Evolutionary conservation across 2,888 invertebrate species (phyloP).

Genomic region (Melanostoma scalare): DNA sequence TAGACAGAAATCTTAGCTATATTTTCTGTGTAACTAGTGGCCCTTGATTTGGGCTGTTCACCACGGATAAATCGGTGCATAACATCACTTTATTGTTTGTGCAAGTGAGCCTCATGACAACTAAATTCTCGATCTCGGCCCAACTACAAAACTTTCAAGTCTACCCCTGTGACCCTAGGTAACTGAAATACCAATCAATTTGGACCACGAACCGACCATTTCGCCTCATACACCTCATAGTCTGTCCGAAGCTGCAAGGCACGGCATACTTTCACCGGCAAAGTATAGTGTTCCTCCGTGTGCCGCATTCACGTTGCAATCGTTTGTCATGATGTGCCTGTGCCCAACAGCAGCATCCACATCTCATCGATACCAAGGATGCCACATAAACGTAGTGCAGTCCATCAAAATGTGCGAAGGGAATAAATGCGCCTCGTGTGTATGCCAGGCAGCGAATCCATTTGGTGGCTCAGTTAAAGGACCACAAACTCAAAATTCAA

Average conservation of each 20-base stretch:
- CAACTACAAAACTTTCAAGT: not conserved
- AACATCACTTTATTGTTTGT: too few species aligned
- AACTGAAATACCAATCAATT: constrained; percentile 67
- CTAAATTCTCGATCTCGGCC: not conserved
- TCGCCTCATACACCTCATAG: constrained; percentile 21
- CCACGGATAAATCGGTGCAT: too few species aligned
- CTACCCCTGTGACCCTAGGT: constrained; percentile 2
- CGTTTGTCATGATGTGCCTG: constrained; percentile 57
- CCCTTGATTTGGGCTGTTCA: too few species aligned
- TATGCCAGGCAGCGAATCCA: constrained; percentile 7
- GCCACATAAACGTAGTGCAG: not conserved
- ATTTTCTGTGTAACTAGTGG: too few species aligned
- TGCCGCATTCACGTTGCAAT: constrained; percentile 59
- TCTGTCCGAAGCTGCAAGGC: constrained; percentile 33
- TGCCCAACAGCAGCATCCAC: constrained; percentile 47
- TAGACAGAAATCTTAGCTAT: too few species aligned
- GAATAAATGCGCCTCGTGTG: constrained; percentile 23
- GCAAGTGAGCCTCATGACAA: too few species aligned
- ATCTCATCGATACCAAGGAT: constrained; percentile 47
- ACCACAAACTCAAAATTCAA: constrained; percentile 68
- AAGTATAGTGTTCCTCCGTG: constrained; percentile 1
- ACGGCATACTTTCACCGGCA: not conserved
- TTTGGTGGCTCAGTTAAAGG: constrained; percentile 33
- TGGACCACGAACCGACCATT: constrained; percentile 56
- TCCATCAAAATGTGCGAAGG: constrained; percentile 34